Percentiles rank a stretch among this genome's conserved stretches.
Conservation (phyloP, 2,888 invertebrate species). For the Morpho deidamia region DNA sequence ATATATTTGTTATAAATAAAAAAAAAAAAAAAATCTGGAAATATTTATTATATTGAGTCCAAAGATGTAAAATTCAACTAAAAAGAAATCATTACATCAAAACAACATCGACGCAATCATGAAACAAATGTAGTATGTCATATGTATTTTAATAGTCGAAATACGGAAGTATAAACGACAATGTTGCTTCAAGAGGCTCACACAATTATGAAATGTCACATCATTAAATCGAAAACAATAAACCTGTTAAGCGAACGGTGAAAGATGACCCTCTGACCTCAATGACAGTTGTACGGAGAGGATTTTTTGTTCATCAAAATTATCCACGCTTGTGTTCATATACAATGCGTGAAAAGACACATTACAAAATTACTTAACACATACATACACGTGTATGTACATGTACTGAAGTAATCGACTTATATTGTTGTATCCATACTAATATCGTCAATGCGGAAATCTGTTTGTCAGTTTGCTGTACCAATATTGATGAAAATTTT, state of each 20-base stretch:
- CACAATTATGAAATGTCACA: conserved; percentile 21
- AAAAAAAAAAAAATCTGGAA: not conserved
- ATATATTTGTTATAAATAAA: too few species aligned
- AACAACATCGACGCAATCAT: not conserved
- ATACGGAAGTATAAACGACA: conserved; percentile 4
- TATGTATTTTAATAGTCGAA: not conserved
- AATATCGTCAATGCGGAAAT: too few species aligned
- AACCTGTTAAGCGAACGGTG: conserved; percentile 22
- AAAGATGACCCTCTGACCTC: conserved; percentile 24
- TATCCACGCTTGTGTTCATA: not conserved
- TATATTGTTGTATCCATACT: too few species aligned
- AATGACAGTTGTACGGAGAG: conserved; percentile 15
- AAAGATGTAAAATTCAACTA: not conserved
- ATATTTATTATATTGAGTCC: not conserved
- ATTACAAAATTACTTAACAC: not conserved
- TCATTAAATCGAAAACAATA: conserved; percentile 24
- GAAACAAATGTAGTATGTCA: not conserved
- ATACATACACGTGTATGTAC: not conserved
- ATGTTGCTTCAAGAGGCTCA: conserved; percentile 3
- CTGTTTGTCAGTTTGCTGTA: too few species aligned
- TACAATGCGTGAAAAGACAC: not conserved
- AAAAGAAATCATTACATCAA: not conserved
- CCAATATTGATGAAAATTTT: too few species aligned
- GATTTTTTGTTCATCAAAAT: conserved; percentile 9
- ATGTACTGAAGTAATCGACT: too few species aligned